These are phyloP conservation scores for Zenarchopterus dispar DNA, from an alignment of 2,797 vertebrate genomes.

Conservation along the genomic window DNA sequence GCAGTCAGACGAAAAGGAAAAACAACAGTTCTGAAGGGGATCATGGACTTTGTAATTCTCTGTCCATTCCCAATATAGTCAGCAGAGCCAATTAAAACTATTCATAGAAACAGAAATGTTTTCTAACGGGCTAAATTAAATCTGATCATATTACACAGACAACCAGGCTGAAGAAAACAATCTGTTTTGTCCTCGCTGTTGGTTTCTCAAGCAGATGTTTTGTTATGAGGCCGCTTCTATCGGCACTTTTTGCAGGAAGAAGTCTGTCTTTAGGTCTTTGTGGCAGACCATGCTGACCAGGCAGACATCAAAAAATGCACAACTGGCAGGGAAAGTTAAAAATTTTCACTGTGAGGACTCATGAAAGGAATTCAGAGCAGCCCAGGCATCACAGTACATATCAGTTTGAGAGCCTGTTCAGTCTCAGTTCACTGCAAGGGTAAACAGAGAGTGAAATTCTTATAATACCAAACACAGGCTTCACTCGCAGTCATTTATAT, in stretches of 20 bases:
- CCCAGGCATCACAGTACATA: slow-evolving; percentile 8
- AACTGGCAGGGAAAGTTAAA: slow-evolving; percentile 50
- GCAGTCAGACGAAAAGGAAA: neutral
- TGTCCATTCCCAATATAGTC: neutral
- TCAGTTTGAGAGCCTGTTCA: slow-evolving; percentile 40
- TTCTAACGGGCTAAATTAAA: slow-evolving; percentile 18
- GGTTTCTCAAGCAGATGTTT: slow-evolving; percentile 48
- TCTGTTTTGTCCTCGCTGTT: slow-evolving; percentile 18
- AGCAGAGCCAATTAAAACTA: neutral
- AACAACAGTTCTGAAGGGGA: neutral
- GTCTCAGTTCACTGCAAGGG: slow-evolving; percentile 34
- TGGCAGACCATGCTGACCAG: slow-evolving; percentile 61
- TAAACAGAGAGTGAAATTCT: slow-evolving; percentile 16
- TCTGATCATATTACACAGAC: slow-evolving; percentile 34
- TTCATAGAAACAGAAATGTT: slow-evolving; percentile 16
- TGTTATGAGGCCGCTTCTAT: slow-evolving; percentile 23
- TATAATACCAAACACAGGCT: too few relatives aligned
- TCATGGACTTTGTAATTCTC: neutral
- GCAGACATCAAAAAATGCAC: slow-evolving; percentile 59
- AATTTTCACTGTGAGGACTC: slow-evolving; percentile 36
- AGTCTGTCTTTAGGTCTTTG: slow-evolving; percentile 61
- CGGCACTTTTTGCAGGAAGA: slow-evolving; percentile 19
- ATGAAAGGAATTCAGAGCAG: slow-evolving; percentile 50
- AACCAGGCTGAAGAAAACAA: slow-evolving; percentile 29
- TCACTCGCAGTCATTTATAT: slow-evolving; percentile 1